Conservation (phyloP, 2,797 vertebrate genomes). For the Synaphobranchus kaupii region DNA sequence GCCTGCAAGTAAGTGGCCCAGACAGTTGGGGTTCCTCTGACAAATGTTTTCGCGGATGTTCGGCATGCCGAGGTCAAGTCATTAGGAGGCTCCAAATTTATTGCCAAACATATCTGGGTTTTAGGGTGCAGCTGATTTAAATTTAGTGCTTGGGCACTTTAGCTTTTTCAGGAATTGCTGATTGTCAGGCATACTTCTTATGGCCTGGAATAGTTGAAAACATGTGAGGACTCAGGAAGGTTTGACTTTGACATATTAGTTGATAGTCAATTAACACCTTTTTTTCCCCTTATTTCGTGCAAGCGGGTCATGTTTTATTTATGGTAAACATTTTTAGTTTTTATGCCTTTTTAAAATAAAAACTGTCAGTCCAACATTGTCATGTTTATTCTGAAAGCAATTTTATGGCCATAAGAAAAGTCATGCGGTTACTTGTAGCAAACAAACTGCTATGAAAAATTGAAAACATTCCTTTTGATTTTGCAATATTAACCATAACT, state of each 20-base stretch:
- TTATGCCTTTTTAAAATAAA: neutral
- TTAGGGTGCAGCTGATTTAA: constrained; percentile 74
- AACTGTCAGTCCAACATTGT: neutral
- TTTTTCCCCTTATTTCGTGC: neutral
- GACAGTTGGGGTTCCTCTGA: constrained; percentile 69
- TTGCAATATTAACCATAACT: neutral
- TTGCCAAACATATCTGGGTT: constrained; percentile 78
- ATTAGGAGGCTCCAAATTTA: constrained; percentile 73
- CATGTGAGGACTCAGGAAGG: constrained; percentile 30
- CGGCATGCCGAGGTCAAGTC: constrained; percentile 44
- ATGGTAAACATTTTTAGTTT: neutral
- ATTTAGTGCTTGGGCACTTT: constrained; percentile 60
- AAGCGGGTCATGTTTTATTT: neutral
- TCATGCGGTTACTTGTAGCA: neutral
- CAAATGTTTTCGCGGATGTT: constrained; percentile 64
- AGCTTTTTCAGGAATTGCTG: constrained; percentile 56
- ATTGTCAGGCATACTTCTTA: constrained; percentile 45
- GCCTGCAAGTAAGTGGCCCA: constrained; percentile 57
- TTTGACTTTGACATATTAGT: neutral
- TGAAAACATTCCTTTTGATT: neutral
- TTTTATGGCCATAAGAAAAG: neutral
- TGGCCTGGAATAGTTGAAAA: constrained; percentile 31
- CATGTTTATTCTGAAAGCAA: neutral
- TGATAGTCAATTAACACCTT: neutral
- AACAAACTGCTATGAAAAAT: neutral